These are phyloP conservation scores for Mamestra configurata DNA, from an alignment of 1,140 invertebrate genomes.

Conservation along the genomic window DNA sequence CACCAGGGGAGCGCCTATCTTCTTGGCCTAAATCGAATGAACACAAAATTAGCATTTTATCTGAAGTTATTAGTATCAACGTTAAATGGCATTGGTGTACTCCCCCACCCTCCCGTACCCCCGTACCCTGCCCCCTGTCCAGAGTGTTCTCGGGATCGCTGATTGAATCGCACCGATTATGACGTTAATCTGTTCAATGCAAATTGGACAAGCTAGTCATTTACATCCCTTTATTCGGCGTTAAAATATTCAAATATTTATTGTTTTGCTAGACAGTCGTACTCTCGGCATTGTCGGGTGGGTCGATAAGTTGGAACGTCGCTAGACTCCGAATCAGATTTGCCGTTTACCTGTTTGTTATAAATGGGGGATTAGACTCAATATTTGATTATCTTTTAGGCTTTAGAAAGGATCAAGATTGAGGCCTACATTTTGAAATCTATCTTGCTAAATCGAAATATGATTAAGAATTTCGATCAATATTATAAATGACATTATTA, in stretches of 20 bases:
- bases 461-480: no score
- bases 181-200: constrained; percentile 87
- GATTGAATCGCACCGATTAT: constrained; percentile 87
- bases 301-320: constrained; percentile 42
- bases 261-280: constrained; percentile 73
- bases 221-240: constrained; percentile 85
- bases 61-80: constrained; percentile 84
- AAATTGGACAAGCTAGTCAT: constrained; percentile 86
- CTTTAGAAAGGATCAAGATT: neutral
- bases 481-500: no score
- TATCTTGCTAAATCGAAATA: no score
- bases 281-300: constrained; percentile 41
- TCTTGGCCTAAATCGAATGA: constrained; percentile 83
- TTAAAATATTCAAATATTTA: constrained; percentile 87
- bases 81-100: constrained; percentile 64
- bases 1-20: constrained; percentile 59
- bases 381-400: constrained; percentile 12
- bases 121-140: constrained; percentile 67
- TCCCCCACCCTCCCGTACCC: constrained; percentile 52
- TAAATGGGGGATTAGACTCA: neutral
- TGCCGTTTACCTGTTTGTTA: neutral
- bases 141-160: constrained; percentile 78
- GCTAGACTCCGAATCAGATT: constrained; percentile 29
- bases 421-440: neutral
- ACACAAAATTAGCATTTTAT: constrained; percentile 88